Conservation (phyloP, 2,888 invertebrate species). For the Drosophila merina region DNA sequence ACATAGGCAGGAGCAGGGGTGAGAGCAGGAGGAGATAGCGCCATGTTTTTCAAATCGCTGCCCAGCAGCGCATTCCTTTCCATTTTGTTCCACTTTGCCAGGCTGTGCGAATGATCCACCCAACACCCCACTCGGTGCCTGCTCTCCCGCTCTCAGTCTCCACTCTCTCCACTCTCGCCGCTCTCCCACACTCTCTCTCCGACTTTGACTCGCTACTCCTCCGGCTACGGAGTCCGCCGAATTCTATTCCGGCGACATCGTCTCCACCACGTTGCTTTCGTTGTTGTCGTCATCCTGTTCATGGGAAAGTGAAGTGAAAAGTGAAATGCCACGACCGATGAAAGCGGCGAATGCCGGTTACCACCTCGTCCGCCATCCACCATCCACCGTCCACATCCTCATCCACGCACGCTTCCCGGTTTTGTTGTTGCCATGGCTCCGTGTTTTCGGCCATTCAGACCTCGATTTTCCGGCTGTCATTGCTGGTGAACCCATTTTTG, state of each 20-base stretch:
- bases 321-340: constrained; percentile 77
- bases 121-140: constrained; percentile 30
- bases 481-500: constrained; percentile 14
- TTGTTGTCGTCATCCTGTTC: constrained; percentile 52
- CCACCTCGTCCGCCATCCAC: constrained; percentile 1
- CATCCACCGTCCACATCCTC: background rate
- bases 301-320: constrained; percentile 83
- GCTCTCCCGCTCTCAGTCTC: constrained; percentile 47
- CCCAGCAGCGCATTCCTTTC: constrained; percentile 68
- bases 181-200: constrained; percentile 65
- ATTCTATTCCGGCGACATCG: constrained; percentile 43
- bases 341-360: constrained; percentile 61
- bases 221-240: constrained; percentile 72
- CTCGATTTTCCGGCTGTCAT: constrained; percentile 54
- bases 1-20: constrained; percentile 58
- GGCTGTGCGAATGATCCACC: constrained; percentile 33
- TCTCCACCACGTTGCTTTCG: constrained; percentile 38
- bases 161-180: constrained; percentile 11
- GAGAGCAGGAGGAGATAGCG: constrained; percentile 19
- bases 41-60: constrained; percentile 72
- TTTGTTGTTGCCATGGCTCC: constrained; percentile 50
- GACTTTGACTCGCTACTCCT: constrained; percentile 77
- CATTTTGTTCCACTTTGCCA: constrained; percentile 74
- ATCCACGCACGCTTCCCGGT: constrained; percentile 20
- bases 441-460: constrained; percentile 51